Evolutionary conservation across 2,113 vertebrate genomes (phyloP), one percentile per base, ranked within the genome.

Genomic region (Leuciscus idus): DNA sequence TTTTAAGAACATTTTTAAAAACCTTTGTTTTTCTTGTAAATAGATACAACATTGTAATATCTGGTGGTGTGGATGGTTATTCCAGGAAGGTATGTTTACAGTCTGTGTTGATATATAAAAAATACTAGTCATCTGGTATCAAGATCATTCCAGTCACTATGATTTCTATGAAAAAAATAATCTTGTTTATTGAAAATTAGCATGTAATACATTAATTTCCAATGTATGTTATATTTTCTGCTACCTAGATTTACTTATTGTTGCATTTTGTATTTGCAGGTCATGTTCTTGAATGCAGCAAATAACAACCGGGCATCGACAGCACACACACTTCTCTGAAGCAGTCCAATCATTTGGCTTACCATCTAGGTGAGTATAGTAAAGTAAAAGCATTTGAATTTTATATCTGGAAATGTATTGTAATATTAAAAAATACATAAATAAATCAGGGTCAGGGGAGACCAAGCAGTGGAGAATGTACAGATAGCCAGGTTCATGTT

Each of bases 81-180:
- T 86, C 70, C 46, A 76, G 85, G 72, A 83, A 83, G 85, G 73
- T 83, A 72, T 43, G 70, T 23, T 73, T 70, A 36, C 30, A 70
- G 13, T 36, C 30, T 17, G 17, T 70, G 30, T 36, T 33, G 17
- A 15, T 21, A 6, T 36, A 70, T 26, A 26, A 26, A 26, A 26
- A 26, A 26, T 62, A 21, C 26, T 84, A 55, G 59, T 75, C 23
- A 36, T 30, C 19, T 62, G 33, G 1, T 64, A 43, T 62, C 5
- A 70, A 36, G 17, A 28, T 70, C 4, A 70, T 12, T 19, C 30
- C 30, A 68, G 28, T 68, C 15, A 33, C 12, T 36, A 70, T 70
- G 43, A 46, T 46, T 12, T 66, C 3, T 30, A 15, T 66, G 28
- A 26, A 66, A 30, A 33, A 17, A 15, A 15, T 0, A 21, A 21